These are phyloP conservation scores for Leucopsar rothschildi DNA, from an alignment of 2,113 vertebrate species.

Conservation along the genomic window DNA sequence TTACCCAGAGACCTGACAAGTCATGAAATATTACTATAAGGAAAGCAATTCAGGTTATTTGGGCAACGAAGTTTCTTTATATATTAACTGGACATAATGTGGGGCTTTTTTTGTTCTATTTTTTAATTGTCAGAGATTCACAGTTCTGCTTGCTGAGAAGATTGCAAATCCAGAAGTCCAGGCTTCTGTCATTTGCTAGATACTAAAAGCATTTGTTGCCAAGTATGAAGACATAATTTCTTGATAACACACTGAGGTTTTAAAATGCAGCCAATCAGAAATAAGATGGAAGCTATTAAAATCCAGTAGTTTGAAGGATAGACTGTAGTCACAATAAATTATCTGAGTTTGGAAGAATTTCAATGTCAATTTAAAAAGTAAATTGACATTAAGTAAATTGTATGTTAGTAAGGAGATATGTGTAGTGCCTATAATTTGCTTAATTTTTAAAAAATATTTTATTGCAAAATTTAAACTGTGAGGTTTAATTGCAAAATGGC, in stretches of 20 bases:
- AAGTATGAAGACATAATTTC: not conserved
- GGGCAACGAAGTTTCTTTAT: not conserved
- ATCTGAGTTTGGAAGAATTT: not conserved
- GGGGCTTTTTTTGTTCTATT: fast-evolving
- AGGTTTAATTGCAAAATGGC: not conserved
- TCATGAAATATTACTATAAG: not conserved
- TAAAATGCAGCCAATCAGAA: not conserved
- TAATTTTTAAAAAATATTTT: not conserved
- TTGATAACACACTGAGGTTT: not conserved
- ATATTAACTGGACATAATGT: not conserved
- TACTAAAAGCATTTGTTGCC: not conserved
- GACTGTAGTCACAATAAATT: not conserved
- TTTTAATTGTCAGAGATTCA: not conserved
- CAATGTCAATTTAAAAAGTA: not conserved
- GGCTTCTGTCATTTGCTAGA: not conserved
- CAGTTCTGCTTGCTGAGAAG: not conserved
- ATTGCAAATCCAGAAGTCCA: not conserved
- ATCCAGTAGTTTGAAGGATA: not conserved
- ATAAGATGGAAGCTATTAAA: not conserved
- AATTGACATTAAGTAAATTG: not conserved
- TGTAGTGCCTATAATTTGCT: not conserved
- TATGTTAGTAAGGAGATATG: not conserved
- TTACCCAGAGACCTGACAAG: not conserved
- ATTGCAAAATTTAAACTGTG: not conserved
- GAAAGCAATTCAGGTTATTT: not conserved